Percentiles rank a stretch among this genome's conserved stretches.
Evolutionary conservation across 2,888 invertebrate genomes (phyloP).

Genomic region (Parelbella ahira): DNA sequence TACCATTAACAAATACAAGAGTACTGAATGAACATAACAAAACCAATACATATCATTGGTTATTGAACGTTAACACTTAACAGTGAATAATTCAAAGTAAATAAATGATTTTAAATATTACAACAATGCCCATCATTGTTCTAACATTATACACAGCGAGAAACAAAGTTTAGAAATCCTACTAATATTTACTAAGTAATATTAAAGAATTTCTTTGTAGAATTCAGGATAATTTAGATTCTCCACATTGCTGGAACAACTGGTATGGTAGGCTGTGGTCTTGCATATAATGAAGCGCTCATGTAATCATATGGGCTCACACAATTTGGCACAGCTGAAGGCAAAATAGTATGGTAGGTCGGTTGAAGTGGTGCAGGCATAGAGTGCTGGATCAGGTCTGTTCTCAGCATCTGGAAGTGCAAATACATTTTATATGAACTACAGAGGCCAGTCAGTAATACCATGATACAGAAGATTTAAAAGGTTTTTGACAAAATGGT

Average conservation of each 20-base stretch:
- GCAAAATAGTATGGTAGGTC: conserved; percentile 34
- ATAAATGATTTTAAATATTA: too few species aligned
- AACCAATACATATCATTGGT: too few species aligned
- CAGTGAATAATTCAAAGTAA: too few species aligned
- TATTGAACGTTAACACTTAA: too few species aligned
- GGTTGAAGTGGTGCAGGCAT: conserved; percentile 37
- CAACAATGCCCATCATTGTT: conserved; percentile 34
- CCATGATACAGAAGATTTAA: too few species aligned
- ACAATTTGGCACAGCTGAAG: conserved; percentile 41
- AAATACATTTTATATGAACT: not conserved
- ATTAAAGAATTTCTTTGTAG: conserved; percentile 28
- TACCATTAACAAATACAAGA: not conserved
- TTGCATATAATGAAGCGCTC: conserved; percentile 39
- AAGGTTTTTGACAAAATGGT: too few species aligned
- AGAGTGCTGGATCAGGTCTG: conserved; percentile 46
- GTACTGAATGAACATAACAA: too few species aligned
- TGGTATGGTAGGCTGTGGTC: conserved; percentile 41
- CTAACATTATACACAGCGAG: conserved; percentile 21
- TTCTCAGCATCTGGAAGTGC: conserved; percentile 45
- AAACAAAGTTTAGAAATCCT: too few species aligned
- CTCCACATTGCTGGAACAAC: conserved; percentile 48
- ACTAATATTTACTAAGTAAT: conserved; percentile 35
- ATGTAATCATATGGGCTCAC: conserved; percentile 49
- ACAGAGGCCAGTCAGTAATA: too few species aligned
- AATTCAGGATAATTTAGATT: conserved; percentile 32